These are phyloP conservation scores for Augiades crinisus DNA, from an alignment of 2,888 invertebrate genomes.

Conservation along the genomic window DNA sequence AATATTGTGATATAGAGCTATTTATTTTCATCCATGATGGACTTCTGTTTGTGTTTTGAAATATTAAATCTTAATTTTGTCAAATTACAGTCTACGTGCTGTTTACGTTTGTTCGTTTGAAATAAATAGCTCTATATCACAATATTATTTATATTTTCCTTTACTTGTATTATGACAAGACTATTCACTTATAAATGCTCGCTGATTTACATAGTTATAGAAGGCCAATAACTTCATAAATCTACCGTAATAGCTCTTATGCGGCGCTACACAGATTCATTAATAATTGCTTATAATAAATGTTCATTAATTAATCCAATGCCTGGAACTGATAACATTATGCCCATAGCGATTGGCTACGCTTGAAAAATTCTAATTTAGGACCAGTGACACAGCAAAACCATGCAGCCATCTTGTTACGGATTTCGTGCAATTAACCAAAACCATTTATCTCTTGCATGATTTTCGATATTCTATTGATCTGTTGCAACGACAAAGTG, in stretches of 20 bases:
- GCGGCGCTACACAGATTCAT: conserved; percentile 5
- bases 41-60: too few species aligned
- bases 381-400: conserved; percentile 66
- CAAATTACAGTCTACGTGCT: too few species aligned
- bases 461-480: conserved; percentile 53
- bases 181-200: too few species aligned
- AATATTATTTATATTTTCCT: too few species aligned
- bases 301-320: conserved; percentile 53
- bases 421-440: conserved; percentile 70
- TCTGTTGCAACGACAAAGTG: conserved; percentile 16
- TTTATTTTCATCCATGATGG: too few species aligned
- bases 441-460: conserved; percentile 67
- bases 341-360: conserved; percentile 62
- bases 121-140: too few species aligned
- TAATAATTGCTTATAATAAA: conserved; percentile 34
- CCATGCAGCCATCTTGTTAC: conserved; percentile 51
- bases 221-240: too few species aligned
- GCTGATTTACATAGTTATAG: too few species aligned
- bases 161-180: too few species aligned
- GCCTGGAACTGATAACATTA: conserved; percentile 62
- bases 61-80: too few species aligned
- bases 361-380: conserved; percentile 69
- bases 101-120: too few species aligned
- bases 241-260: not conserved
- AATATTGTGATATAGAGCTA: too few species aligned